Conservation (phyloP, 2,797 vertebrate genomes). For the Danio kyathit region DNA sequence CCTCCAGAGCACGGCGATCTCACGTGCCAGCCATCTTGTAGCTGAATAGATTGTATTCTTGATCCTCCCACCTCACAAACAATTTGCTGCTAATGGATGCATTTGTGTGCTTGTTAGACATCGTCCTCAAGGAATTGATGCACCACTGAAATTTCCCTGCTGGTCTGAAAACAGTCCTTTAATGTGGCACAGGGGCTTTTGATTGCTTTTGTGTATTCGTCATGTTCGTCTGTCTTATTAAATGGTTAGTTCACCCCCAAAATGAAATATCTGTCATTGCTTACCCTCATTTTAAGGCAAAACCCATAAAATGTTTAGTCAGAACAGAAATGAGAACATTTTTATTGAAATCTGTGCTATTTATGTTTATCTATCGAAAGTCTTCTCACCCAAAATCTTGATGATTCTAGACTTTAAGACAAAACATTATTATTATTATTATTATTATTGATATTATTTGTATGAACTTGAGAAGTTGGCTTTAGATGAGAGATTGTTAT, state of each 20-base stretch:
- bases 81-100: conserved; percentile 46
- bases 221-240: not conserved
- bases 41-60: conserved; percentile 26
- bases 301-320: not conserved
- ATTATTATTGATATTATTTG: too few species aligned
- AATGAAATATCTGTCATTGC: not conserved
- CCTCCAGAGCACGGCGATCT: conserved; percentile 25
- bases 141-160: conserved; percentile 25
- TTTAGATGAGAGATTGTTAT: too few species aligned
- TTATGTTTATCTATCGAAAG: too few species aligned
- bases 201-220: not conserved
- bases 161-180: conserved; percentile 20
- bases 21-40: conserved; percentile 44
- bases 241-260: not conserved
- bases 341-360: too few species aligned
- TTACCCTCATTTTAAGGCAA: not conserved
- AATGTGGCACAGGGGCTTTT: conserved; percentile 18
- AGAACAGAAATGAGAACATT: too few species aligned
- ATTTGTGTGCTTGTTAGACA: conserved; percentile 46
- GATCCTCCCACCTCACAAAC: conserved; percentile 22
- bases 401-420: too few species aligned
- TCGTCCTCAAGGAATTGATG: conserved; percentile 41
- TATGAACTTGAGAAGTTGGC: too few species aligned
- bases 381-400: too few species aligned
- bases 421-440: too few species aligned